Evolutionary conservation across 2,888 invertebrate genomes (phyloP).

Genomic region (Hololepta plana): DNA sequence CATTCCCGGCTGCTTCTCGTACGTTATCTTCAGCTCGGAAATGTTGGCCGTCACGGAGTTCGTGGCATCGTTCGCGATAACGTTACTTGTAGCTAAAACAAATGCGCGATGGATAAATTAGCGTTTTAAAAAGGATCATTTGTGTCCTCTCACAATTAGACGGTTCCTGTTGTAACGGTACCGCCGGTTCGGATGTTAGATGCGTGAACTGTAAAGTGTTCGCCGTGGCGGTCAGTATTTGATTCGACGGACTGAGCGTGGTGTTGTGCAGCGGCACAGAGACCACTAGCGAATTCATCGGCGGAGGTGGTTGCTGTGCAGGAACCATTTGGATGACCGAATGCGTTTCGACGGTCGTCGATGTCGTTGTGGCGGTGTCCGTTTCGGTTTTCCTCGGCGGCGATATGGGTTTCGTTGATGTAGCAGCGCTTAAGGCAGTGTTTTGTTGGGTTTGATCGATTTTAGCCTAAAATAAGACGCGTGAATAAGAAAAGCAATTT

Average conservation of each 20-base stretch:
- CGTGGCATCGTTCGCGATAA: constrained; percentile 17
- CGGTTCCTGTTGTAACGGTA: too few relatives aligned
- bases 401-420: constrained; percentile 7
- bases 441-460: constrained; percentile 10
- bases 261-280: constrained; percentile 41
- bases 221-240: constrained; percentile 1
- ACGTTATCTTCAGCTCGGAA: constrained; percentile 32
- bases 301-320: constrained; percentile 7
- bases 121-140: too few relatives aligned
- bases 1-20: constrained; percentile 31
- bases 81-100: constrained; percentile 9
- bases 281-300: constrained; percentile 31
- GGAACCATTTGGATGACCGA: constrained; percentile 6
- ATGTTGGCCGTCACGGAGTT: constrained; percentile 17
- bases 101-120: too few relatives aligned
- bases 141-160: too few relatives aligned
- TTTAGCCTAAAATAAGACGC: constrained; percentile 12
- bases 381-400: constrained; percentile 2
- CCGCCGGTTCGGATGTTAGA: constrained; percentile 3
- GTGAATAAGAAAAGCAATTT: too few relatives aligned
- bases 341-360: constrained; percentile 10
- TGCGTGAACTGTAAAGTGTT: constrained; percentile 3
- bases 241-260: constrained; percentile 21
- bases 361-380: constrained; percentile 5
- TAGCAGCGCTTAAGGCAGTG: constrained; percentile 7